Evolutionary conservation across 2,888 invertebrate genomes (phyloP).

Genomic region (Lochmaea crataegi): DNA sequence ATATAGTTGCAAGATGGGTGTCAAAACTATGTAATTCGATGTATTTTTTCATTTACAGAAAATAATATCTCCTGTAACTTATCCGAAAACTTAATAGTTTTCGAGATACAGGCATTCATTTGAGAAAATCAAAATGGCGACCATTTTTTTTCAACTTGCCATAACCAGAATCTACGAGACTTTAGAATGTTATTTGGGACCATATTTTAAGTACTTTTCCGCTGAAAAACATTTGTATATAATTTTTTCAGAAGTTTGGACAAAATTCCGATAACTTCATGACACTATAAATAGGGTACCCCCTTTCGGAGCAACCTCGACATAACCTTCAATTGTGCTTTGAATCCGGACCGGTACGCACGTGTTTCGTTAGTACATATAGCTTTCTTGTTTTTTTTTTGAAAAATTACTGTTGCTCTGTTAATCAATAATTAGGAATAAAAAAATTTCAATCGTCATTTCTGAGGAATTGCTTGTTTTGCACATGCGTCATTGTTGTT

Average conservation of each 20-base stretch:
- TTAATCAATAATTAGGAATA: too few relatives aligned
- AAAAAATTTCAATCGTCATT: too few relatives aligned
- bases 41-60: not conserved
- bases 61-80: not conserved
- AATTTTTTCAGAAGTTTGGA: not conserved
- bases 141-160: not conserved
- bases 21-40: not conserved
- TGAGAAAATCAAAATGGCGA: not conserved
- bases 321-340: too few relatives aligned
- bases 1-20: too few relatives aligned
- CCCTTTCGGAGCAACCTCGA: too few relatives aligned
- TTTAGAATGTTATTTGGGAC: not conserved
- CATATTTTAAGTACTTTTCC: not conserved
- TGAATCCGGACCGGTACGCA: too few relatives aligned
- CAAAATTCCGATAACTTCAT: slow-evolving; percentile 1
- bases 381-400: too few relatives aligned
- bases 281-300: too few relatives aligned
- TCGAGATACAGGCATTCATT: slow-evolving; percentile 3
- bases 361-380: too few relatives aligned
- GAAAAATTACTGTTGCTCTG: too few relatives aligned
- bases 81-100: not conserved
- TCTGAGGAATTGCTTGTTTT: too few relatives aligned
- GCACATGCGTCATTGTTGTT: too few relatives aligned
- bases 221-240: slow-evolving; percentile 4
- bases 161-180: slow-evolving; percentile 1